These are phyloP conservation scores for Arremon brunneinucha DNA, from an alignment of 2,797 vertebrate species.

Conservation along the genomic window DNA sequence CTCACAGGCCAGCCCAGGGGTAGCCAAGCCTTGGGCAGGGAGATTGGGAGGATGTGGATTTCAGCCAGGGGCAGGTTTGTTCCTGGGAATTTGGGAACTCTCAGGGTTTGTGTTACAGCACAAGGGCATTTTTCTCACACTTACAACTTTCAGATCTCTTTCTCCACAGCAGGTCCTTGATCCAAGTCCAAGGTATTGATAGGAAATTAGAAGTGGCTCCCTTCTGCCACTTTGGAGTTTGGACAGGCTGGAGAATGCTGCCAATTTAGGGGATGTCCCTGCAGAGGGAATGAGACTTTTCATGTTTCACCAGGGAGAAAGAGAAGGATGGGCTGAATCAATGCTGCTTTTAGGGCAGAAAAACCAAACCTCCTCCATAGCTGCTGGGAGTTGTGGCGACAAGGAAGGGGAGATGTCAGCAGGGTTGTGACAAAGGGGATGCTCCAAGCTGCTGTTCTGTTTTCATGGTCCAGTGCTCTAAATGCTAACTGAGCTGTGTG, in stretches of 20 bases:
- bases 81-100: neutral
- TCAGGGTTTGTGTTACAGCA: neutral
- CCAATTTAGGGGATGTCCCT: neutral
- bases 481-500: neutral
- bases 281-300: neutral
- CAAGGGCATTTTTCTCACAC: neutral
- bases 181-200: neutral
- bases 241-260: neutral
- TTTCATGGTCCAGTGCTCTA: neutral
- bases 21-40: neutral
- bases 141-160: neutral
- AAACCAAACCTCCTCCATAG: neutral
- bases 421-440: neutral
- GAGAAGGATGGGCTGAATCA: neutral
- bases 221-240: neutral
- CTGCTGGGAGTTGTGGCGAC: neutral
- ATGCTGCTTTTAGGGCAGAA: neutral
- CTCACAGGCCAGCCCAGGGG: neutral
- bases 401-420: neutral
- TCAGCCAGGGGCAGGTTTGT: neutral
- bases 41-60: neutral
- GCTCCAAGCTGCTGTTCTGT: neutral
- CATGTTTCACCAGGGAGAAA: accelerated
- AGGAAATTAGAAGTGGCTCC: neutral
- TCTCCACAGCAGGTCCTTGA: neutral